Evolutionary conservation across 2,113 vertebrate genomes (phyloP).

Genomic region (Trichechus manatus): DNA sequence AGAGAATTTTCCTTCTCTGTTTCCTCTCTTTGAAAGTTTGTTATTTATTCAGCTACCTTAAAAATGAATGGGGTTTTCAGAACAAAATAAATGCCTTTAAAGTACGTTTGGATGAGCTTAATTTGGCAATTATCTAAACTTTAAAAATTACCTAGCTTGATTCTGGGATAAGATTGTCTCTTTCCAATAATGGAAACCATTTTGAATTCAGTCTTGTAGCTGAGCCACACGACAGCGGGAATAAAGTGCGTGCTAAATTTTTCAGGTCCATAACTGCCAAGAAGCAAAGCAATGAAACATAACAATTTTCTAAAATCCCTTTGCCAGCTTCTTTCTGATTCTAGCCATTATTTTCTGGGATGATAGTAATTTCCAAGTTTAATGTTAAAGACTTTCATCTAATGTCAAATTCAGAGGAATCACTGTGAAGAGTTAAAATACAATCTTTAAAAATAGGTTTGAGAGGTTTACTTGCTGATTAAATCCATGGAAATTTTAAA

Average conservation of each 20-base stretch:
- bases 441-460: conserved; percentile 50
- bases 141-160: conserved; percentile 56
- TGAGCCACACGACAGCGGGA: conserved; percentile 47
- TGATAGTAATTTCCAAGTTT: conserved; percentile 66
- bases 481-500: conserved; percentile 59
- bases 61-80: conserved; percentile 59
- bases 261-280: conserved; percentile 68
- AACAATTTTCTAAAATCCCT: conserved; percentile 67
- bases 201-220: conserved; percentile 50
- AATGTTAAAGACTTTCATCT: conserved; percentile 67
- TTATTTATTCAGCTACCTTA: conserved; percentile 67
- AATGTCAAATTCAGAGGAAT: conserved; percentile 65
- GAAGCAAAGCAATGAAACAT: conserved; percentile 57
- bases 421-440: conserved; percentile 55
- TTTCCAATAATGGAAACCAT: conserved; percentile 65
- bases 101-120: conserved; percentile 46
- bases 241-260: conserved; percentile 66
- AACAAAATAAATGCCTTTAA: conserved; percentile 57
- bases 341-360: conserved; percentile 73
- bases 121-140: conserved; percentile 66
- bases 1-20: background rate
- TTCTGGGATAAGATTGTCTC: conserved; percentile 58
- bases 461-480: conserved; percentile 23
- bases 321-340: conserved; percentile 62
- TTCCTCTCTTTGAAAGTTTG: conserved; percentile 61